Evolutionary conservation across 92 coral and sea anemone genomes (phyloP).

Genomic region (Paragorgia papillata): DNA sequence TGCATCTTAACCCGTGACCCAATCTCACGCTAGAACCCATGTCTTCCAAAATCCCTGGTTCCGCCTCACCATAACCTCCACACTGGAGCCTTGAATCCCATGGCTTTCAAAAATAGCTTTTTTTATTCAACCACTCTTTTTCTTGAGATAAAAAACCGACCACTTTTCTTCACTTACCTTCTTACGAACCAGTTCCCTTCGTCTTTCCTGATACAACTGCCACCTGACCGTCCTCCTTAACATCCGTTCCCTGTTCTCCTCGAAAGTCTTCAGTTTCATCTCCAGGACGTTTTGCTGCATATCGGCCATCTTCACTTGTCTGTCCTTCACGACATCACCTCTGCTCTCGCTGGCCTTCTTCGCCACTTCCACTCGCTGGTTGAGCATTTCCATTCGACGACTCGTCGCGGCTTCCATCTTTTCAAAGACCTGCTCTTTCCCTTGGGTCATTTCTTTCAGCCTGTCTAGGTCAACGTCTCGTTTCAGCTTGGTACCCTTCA

Average conservation of each 20-base stretch:
- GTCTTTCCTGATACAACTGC: background rate
- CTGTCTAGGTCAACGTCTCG: background rate
- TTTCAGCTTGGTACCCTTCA: background rate
- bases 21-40: too few relatives aligned
- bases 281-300: background rate
- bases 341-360: conserved; percentile 1
- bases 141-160: too few relatives aligned
- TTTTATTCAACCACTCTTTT: too few relatives aligned
- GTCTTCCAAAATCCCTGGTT: too few relatives aligned
- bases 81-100: too few relatives aligned
- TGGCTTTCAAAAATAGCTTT: too few relatives aligned
- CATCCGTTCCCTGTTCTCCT: conserved; percentile 7
- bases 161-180: background rate
- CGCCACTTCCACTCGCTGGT: background rate
- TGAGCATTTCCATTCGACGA: conserved; percentile 18
- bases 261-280: background rate
- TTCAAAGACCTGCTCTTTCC: background rate
- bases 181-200: conserved; percentile 22
- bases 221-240: background rate
- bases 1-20: too few relatives aligned
- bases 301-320: background rate
- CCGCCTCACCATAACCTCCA: too few relatives aligned
- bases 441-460: background rate
- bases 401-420: conserved; percentile 20
- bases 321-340: conserved; percentile 9